Conservation (phyloP, 2,113 vertebrate genomes). For the Theropithecus gelada region DNA sequence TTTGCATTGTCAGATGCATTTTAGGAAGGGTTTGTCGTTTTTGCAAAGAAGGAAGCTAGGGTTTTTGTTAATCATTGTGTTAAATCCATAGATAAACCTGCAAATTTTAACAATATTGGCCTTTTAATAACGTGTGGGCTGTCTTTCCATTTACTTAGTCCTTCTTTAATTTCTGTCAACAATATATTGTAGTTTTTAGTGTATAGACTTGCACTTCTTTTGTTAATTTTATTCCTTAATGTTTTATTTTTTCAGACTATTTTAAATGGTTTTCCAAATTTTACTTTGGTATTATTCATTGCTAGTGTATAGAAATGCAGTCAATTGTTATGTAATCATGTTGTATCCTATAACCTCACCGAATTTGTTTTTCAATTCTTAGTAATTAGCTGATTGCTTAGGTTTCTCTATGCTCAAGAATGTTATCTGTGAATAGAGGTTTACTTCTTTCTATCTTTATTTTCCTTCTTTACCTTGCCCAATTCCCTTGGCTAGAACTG, state of each 20-base stretch:
- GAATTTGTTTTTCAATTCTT: neutral
- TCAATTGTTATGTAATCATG: neutral
- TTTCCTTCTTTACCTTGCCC: neutral
- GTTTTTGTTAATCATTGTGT: neutral
- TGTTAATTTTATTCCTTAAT: neutral
- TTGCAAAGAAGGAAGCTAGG: neutral
- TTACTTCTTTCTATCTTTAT: neutral
- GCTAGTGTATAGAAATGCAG: neutral
- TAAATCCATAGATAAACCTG: neutral
- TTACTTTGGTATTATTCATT: neutral
- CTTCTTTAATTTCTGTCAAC: neutral
- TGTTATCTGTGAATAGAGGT: neutral
- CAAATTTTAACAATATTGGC: neutral
- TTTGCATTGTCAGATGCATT: neutral
- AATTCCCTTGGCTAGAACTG: neutral
- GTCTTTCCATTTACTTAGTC: neutral
- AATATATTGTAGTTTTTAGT: neutral
- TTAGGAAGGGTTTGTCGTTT: neutral
- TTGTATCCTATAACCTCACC: neutral
- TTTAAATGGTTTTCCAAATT: neutral
- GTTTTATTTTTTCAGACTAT: neutral
- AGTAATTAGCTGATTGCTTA: neutral
- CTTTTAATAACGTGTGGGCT: neutral
- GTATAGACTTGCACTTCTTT: neutral
- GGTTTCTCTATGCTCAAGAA: neutral